Percentiles rank a stretch among this genome's conserved stretches.
Conservation (phyloP, 2,888 invertebrate genomes). For the Conomelus anceps region DNA sequence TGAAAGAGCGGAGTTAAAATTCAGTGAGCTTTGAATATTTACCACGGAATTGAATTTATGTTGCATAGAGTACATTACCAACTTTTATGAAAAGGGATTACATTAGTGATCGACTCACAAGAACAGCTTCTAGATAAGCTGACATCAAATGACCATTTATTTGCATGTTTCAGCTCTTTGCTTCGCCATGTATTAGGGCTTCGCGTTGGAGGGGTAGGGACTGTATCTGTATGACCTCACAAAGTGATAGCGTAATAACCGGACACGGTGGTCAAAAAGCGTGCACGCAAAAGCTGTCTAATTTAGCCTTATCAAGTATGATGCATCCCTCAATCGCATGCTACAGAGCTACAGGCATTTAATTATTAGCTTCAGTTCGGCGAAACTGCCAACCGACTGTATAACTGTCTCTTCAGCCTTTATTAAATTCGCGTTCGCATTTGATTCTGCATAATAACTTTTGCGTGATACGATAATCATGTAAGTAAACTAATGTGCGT, state of each 20-base stretch:
- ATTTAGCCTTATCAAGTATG: neutral
- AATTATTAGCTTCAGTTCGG: too few relatives aligned
- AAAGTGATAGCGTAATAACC: neutral
- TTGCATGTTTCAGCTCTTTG: neutral
- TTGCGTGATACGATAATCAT: neutral
- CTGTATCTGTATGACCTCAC: neutral
- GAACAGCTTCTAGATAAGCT: neutral
- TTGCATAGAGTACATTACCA: too few relatives aligned
- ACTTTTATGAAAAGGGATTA: too few relatives aligned
- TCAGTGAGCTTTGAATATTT: too few relatives aligned
- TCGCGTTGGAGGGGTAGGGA: neutral
- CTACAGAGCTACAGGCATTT: neutral
- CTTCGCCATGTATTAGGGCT: neutral
- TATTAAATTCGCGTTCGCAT: neutral
- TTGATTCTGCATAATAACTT: neutral
- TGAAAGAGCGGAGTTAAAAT: too few relatives aligned
- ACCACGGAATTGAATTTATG: too few relatives aligned
- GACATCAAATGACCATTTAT: neutral
- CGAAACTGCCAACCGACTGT: neutral
- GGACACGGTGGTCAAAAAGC: neutral
- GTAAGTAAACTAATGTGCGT: neutral
- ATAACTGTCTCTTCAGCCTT: neutral
- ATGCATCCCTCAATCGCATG: neutral
- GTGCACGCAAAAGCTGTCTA: neutral
- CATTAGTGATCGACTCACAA: too few relatives aligned